Evolutionary conservation across 2,888 invertebrate genomes (phyloP).

Genomic region (Drosophila anceps): DNA sequence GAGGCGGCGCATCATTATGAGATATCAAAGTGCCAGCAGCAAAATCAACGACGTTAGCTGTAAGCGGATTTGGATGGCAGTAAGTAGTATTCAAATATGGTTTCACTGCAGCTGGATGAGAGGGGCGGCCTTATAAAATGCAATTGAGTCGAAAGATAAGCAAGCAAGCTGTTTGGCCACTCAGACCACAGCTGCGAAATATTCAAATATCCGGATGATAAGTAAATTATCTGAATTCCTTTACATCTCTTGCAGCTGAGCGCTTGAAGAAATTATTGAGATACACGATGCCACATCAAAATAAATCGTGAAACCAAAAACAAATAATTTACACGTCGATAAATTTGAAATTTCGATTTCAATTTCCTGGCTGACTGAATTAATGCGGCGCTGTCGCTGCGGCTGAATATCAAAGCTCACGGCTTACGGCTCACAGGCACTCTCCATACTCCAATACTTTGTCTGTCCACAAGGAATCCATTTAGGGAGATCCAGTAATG

Average conservation of each 20-base stretch:
- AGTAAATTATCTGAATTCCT: not conserved
- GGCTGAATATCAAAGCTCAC: conserved; percentile 47
- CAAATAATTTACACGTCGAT: conserved; percentile 32
- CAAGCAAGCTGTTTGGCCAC: not conserved
- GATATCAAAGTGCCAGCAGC: conserved; percentile 21
- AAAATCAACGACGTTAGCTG: conserved; percentile 15
- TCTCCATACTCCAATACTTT: conserved; percentile 23
- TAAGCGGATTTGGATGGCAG: conserved; percentile 16
- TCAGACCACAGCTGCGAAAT: not conserved
- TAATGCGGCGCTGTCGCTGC: conserved; percentile 33
- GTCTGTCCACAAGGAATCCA: conserved; percentile 44
- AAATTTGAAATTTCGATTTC: conserved; percentile 48
- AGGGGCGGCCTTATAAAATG: not conserved
- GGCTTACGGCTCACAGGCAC: not conserved
- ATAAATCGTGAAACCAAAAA: conserved; percentile 9
- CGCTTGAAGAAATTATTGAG: conserved; percentile 13
- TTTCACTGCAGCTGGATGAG: conserved; percentile 4
- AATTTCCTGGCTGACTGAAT: conserved; percentile 73
- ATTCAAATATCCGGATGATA: not conserved
- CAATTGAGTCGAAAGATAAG: conserved; percentile 29
- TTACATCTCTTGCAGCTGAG: conserved; percentile 8
- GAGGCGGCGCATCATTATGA: conserved; percentile 10
- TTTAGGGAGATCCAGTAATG: conserved; percentile 59
- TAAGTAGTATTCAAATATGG: conserved; percentile 29
- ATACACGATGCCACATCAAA: conserved; percentile 22